Base-by-base conservation (phyloP, 2,113 vertebrate genomes). In the Phodopus roborovskii region DNA sequence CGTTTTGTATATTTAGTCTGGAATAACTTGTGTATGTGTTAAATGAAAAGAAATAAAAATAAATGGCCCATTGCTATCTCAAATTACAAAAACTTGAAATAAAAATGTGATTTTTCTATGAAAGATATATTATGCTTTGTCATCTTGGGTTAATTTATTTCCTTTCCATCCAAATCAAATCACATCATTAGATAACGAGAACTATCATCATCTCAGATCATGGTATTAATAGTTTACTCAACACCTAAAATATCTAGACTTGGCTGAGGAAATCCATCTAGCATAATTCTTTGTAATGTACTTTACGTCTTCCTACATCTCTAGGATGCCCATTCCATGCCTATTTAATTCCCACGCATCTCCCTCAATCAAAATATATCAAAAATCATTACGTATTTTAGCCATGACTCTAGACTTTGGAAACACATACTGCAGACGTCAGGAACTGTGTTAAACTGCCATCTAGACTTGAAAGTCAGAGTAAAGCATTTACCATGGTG, bases 191-290 rank as follows among this genome's bases (percentile, higher is more conserved):
- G 42, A 94, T 17, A 89, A 90, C 33, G 96, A 97, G n/a, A 92
- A 79, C 4, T 15, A 12, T 70, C 58, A 96, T 83, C 1, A 82
- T 73, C 60, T 68, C 71, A 79, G 13, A 60, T 97, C 93, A 97
- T 82, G 94, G 26, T 75, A 88, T 85, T 87, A 94, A 91, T 87
- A 74, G 24, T 71, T 88, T 83, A 68, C 4, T 45, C 20, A 88
- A 95, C 94, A 95, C 95, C 64, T 91, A 82, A 60, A 42, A 36
- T 94, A 96, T 97, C 91, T 0, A 53, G 3, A 62, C 79, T 26
- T 96, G 64, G 62, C 66, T 92, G 68, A 94, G 97, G 45, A 17
- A 92, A 95, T 84, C 62, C 92, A 94, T 84, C 97, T 96, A 60
- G 58, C 19, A 82, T 81, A 94, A 94, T 94, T 53, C n/a, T 17